These are phyloP conservation scores for Monopis laevigella DNA, from an alignment of 2,888 invertebrate genomes.

Conservation along the genomic window DNA sequence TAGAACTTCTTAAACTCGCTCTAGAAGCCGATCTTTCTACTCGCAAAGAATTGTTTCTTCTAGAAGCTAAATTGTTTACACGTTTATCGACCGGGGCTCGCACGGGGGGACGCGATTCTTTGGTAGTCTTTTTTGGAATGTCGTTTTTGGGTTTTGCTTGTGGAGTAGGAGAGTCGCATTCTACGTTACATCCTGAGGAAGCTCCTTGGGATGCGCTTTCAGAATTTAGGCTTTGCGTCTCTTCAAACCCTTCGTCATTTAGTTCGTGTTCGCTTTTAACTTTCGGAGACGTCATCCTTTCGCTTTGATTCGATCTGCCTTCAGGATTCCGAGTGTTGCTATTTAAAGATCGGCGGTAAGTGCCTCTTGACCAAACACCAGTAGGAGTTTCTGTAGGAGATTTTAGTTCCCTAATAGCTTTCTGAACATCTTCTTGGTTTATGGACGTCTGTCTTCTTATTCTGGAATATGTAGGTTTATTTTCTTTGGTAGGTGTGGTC, in stretches of 20 bases:
- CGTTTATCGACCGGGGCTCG: conserved; percentile 43
- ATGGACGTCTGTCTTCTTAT: conserved; percentile 74
- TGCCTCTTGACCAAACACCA: conserved; percentile 67
- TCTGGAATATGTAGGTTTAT: conserved; percentile 47
- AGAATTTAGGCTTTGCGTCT: conserved; percentile 87
- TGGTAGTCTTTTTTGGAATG: conserved; percentile 62
- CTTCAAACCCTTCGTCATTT: conserved; percentile 91
- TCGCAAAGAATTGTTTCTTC: conserved; percentile 51
- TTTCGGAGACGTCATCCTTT: conserved; percentile 53
- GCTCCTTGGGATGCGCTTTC: conserved; percentile 88
- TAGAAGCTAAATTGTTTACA: conserved; percentile 25
- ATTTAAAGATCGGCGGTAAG: conserved; percentile 43
- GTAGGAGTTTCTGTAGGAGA: conserved; percentile 70
- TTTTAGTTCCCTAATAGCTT: conserved; percentile 72
- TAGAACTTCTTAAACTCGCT: conserved; percentile 82
- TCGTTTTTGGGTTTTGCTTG: conserved; percentile 39
- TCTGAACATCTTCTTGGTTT: conserved; percentile 75
- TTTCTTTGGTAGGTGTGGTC: conserved; percentile 44
- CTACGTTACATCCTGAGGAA: conserved; percentile 78
- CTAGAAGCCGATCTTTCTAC: conserved; percentile 82
- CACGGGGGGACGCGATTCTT: conserved; percentile 51
- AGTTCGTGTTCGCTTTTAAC: conserved; percentile 73
- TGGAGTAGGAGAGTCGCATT: conserved; percentile 64
- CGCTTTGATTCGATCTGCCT: conserved; percentile 21
- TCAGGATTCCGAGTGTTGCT: conserved; percentile 21